Conservation (phyloP, 2,797 vertebrate genomes). For the Arrhamphus sclerolepis region DNA sequence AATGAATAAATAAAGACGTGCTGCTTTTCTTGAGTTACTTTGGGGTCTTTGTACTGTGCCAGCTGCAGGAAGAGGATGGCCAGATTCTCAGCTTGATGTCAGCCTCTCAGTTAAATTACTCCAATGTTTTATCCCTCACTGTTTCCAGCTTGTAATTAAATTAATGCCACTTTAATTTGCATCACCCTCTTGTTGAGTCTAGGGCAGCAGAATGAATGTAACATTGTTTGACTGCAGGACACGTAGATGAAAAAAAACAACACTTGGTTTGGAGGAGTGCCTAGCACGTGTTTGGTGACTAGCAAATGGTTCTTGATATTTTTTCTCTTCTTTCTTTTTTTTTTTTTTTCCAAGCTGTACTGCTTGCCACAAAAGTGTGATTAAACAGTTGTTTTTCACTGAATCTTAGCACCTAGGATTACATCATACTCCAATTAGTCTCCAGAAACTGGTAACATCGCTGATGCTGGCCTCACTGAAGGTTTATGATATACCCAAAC, state of each 20-base stretch:
- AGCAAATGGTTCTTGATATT: conserved; percentile 33
- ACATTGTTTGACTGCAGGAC: conserved; percentile 66
- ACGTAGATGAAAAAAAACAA: conserved; percentile 38
- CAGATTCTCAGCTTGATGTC: conserved; percentile 49
- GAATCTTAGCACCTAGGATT: conserved; percentile 14
- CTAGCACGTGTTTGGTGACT: conserved; percentile 23
- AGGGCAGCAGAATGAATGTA: conserved; percentile 55
- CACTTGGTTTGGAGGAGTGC: conserved; percentile 26
- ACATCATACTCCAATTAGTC: conserved; percentile 24
- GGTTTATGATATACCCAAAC: conserved; percentile 14
- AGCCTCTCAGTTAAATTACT: conserved; percentile 61
- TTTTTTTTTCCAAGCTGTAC: conserved; percentile 21
- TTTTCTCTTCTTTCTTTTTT: conserved; percentile 14
- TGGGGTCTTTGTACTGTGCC: conserved; percentile 40
- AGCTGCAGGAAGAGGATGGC: conserved; percentile 59
- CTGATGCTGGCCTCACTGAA: not conserved
- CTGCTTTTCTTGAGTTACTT: conserved; percentile 39
- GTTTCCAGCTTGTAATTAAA: conserved; percentile 64
- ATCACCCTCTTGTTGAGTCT: conserved; percentile 61
- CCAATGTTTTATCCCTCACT: conserved; percentile 53
- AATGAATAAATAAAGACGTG: conserved; percentile 4
- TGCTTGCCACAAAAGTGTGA: conserved; percentile 24
- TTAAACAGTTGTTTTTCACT: conserved; percentile 12
- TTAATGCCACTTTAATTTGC: conserved; percentile 75
- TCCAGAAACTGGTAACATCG: conserved; percentile 15